phyloP scores from a whole-genome alignment of 2,888 invertebrate species.

The Belgica antarctica region DNA sequence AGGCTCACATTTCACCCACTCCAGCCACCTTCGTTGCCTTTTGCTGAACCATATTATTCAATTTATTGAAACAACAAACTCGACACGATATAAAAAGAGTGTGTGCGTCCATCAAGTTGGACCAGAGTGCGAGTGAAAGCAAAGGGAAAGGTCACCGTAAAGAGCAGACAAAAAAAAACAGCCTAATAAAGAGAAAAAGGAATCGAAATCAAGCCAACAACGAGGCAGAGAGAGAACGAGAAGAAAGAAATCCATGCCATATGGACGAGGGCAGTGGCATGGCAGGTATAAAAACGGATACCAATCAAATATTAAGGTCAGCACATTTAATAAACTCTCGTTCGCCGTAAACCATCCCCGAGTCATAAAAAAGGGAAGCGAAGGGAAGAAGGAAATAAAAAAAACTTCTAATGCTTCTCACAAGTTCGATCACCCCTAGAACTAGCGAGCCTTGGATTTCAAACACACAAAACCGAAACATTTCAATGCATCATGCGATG shows the following conservation, averaged over 20 bases:
- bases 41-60: constrained; percentile 36
- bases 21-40: background rate
- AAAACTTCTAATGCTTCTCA: constrained; percentile 30
- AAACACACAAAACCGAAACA: too few species aligned
- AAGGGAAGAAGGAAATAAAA: constrained; percentile 12
- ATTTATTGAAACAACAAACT: constrained; percentile 43
- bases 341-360: constrained; percentile 16
- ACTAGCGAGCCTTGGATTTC: constrained; percentile 3
- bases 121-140: too few species aligned
- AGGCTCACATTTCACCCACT: constrained; percentile 8
- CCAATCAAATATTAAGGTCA: constrained; percentile 44
- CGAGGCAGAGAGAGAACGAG: too few species aligned
- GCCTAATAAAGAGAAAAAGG: constrained; percentile 34
- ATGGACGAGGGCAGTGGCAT: constrained; percentile 38
- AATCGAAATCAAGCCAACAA: constrained; percentile 2
- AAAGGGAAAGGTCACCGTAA: constrained; percentile 39
- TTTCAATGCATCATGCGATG: constrained; percentile 7
- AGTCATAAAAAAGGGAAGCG: constrained; percentile 31
- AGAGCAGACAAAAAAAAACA: constrained; percentile 24
- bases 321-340: constrained; percentile 43
- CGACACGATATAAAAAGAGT: background rate
- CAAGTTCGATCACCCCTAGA: constrained; percentile 38
- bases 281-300: constrained; percentile 41
- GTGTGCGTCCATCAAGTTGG: constrained; percentile 32
- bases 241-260: constrained; percentile 13